Percentiles rank a stretch among this genome's conserved stretches.
These are phyloP conservation scores for Brachyptera risi DNA, from an alignment of 2,888 invertebrate genomes.

Conservation along the genomic window DNA sequence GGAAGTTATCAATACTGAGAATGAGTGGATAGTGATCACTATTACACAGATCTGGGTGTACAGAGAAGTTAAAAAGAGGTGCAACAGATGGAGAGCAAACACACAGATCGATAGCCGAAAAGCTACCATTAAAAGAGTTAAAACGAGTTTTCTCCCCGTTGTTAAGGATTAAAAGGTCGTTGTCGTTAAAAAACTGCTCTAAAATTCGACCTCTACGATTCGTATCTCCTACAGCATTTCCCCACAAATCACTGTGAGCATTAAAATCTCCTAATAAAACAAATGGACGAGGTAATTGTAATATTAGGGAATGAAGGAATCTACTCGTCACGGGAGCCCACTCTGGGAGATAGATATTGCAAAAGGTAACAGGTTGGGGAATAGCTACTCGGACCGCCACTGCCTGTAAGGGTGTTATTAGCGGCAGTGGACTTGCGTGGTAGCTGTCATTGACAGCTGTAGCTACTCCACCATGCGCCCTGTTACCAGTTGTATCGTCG, in stretches of 20 bases:
- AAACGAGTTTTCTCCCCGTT: neutral
- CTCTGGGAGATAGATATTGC: neutral
- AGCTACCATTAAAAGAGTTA: neutral
- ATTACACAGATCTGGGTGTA: neutral
- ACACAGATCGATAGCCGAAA: no score
- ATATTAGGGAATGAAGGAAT: neutral
- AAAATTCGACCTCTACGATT: conserved; percentile 13
- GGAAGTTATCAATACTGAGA: neutral
- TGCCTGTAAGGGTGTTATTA: neutral
- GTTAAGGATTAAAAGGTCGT: neutral
- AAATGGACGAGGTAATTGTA: neutral
- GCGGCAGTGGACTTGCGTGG: neutral
- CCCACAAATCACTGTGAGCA: conserved; percentile 11
- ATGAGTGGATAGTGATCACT: neutral
- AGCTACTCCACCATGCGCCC: neutral
- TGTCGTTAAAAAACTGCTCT: neutral
- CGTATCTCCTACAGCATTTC: neutral
- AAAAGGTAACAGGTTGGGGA: neutral
- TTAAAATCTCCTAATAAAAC: conserved; percentile 10
- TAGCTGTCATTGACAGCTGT: neutral
- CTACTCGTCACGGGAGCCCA: neutral
- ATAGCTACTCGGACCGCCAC: neutral
- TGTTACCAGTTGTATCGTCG: neutral
- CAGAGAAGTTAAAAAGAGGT: neutral
- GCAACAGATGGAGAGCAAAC: neutral